A percentile compares a stretch with the other conserved stretches of the same genome.
phyloP scores from a whole-genome alignment of 2,888 invertebrate genomes.

The Argyra leucocephala region DNA sequence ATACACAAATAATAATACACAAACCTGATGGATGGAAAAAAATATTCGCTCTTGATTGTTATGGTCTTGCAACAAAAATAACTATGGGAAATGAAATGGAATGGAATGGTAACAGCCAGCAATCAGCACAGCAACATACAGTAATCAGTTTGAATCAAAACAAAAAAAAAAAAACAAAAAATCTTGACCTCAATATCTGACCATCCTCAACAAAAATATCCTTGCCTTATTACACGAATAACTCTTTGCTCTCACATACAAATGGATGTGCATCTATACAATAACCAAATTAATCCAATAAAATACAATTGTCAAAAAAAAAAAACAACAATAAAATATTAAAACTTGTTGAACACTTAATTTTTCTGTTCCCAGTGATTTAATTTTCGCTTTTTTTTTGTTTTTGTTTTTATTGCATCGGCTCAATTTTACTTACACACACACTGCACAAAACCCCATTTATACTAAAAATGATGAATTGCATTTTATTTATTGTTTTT shows the following conservation, averaged over 20 bases:
- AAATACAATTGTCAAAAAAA: neutral
- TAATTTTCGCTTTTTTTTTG: too few species aligned
- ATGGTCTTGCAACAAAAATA: too few species aligned
- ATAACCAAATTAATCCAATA: neutral
- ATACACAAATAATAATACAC: neutral
- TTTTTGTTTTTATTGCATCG: too few species aligned
- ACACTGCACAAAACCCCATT: too few species aligned
- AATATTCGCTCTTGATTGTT: too few species aligned
- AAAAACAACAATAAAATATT: neutral
- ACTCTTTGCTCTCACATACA: neutral
- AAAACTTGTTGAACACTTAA: neutral
- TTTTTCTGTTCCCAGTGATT: neutral
- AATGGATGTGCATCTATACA: neutral
- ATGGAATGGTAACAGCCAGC: too few species aligned
- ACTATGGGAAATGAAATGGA: too few species aligned
- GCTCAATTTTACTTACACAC: too few species aligned
- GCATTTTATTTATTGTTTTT: too few species aligned
- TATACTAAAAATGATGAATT: too few species aligned
- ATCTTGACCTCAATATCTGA: conserved; percentile 4
- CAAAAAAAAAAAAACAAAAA: neutral
- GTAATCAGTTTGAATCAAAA: neutral
- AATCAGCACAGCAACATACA: too few species aligned
- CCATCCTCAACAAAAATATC: neutral
- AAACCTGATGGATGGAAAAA: neutral
- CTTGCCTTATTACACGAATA: neutral